A percentile compares a stretch with the other conserved stretches of the same genome.
Conservation (phyloP, 2,797 vertebrate species). For the Pseudochromis fuscus region DNA sequence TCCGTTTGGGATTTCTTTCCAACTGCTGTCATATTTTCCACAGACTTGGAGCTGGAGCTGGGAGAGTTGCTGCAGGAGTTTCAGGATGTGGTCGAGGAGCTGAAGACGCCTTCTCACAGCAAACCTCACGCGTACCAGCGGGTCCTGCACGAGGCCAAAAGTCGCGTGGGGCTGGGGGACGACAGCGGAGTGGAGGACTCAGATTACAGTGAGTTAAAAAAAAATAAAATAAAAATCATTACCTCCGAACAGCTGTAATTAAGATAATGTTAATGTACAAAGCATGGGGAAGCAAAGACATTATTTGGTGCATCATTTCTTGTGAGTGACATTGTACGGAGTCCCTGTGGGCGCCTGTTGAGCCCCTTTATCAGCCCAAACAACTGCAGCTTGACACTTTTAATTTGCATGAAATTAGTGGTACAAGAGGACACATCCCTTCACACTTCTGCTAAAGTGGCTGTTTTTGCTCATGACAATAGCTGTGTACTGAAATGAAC, state of each 20-base stretch:
- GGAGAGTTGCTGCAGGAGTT: conserved; percentile 85
- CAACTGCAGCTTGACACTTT: conserved; percentile 60
- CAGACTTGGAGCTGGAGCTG: conserved; percentile 83
- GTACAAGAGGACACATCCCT: conserved; percentile 60
- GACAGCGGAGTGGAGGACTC: conserved; percentile 84
- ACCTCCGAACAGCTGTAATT: conserved; percentile 4
- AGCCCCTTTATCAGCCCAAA: conserved; percentile 64
- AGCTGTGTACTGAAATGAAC: conserved; percentile 53
- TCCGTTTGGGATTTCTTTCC: conserved; percentile 31
- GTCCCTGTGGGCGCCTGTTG: conserved; percentile 33
- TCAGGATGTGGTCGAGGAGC: conserved; percentile 84
- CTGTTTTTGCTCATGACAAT: conserved; percentile 53
- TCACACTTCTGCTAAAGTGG: conserved; percentile 45
- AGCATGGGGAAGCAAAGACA: neutral
- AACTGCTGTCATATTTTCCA: conserved; percentile 72
- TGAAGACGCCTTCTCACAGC: conserved; percentile 72
- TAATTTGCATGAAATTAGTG: conserved; percentile 69
- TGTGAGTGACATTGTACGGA: conserved; percentile 15
- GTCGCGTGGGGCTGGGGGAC: conserved; percentile 56
- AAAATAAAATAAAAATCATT: neutral
- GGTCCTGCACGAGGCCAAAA: conserved; percentile 73
- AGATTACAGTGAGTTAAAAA: conserved; percentile 80
- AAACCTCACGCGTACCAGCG: conserved; percentile 67
- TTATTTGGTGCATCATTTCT: conserved; percentile 46
- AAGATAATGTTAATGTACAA: conserved; percentile 9